Base-by-base conservation (phyloP, 30 jellyfish, hydroid and myxozoan species). In the Nemopilema nomurai region DNA sequence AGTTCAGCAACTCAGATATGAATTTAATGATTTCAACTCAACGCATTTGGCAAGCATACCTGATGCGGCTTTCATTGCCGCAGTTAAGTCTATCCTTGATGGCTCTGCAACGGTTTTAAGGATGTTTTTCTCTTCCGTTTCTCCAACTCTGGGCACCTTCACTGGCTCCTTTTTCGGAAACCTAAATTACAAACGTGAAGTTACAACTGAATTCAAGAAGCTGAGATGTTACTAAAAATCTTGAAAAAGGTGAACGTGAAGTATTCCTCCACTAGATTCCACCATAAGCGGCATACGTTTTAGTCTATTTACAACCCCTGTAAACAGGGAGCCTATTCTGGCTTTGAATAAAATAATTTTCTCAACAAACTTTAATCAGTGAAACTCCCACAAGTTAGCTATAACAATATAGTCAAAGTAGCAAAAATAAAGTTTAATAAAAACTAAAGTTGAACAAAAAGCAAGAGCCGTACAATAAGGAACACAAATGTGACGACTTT, bases 31-130 rank as follows among this genome's bases (percentile, higher is more conserved):
- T n/a, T n/a, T n/a, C n/a, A n/a, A n/a, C n/a, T n/a, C n/a, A n/a
- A n/a, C n/a, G n/a, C n/a, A n/a, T n/a, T n/a, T n/a, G n/a, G n/a
- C n/a, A n/a, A n/a, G 51, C 71, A 18, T 67, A 86, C 95, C 95
- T 24, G 73, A 25, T 7, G 89, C 85, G 8, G 51, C 69, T 62
- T 79, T 76, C 67, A 51, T 24, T 49, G 81, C 52, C 28, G 76
- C 95, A 33, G 95, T 86, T 26, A 76, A 8, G 49, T 76, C 95
- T 6, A 86, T 65, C 28, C 29, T 62, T 1, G 95, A 76, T 9
- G 89, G 83, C 68, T 86, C 86, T 18, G 89, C 84, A 20, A 86
- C 74, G 1, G 95, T 75, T 31, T 86, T 77, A 23, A 79, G 66
- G 41, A 86, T 77, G 26, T n/a, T 49, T 30, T 31, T 74, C 49